phyloP scores from a whole-genome alignment of 2,888 invertebrate genomes.

The Macaria notata region DNA sequence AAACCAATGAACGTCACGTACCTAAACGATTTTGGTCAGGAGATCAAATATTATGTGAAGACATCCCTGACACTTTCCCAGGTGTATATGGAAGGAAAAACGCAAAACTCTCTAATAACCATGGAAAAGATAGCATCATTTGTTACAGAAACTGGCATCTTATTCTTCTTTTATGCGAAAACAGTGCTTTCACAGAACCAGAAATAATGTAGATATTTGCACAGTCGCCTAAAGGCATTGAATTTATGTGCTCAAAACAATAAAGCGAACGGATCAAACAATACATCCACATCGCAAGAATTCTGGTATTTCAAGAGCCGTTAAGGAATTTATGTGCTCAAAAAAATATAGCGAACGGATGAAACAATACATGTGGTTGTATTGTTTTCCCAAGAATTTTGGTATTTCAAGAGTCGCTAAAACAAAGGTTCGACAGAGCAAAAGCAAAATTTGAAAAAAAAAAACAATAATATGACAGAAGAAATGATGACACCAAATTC shows the following conservation, averaged over 20 bases:
- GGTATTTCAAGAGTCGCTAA: conserved; percentile 30
- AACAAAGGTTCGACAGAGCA: conserved; percentile 13
- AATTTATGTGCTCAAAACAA: conserved; percentile 19
- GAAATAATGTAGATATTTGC: conserved; percentile 20
- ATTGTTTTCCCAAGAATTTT: too few species aligned
- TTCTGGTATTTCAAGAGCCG: conserved; percentile 32
- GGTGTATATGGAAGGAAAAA: conserved; percentile 10
- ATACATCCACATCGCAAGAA: conserved; percentile 20
- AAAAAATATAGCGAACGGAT: conserved; percentile 15
- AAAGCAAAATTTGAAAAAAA: conserved; percentile 10
- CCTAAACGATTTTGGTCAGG: background rate
- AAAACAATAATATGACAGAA: background rate
- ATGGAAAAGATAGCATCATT: conserved; percentile 5
- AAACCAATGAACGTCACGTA: background rate
- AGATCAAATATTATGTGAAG: conserved; percentile 17
- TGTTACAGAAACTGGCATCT: conserved; percentile 20
- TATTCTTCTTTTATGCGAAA: conserved; percentile 27
- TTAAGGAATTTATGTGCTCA: conserved; percentile 21
- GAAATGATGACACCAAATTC: background rate
- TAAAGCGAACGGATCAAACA: conserved; percentile 18
- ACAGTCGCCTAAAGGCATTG: conserved; percentile 19
- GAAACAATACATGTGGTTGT: conserved; percentile 17
- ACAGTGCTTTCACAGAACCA: conserved; percentile 24
- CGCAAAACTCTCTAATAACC: background rate
- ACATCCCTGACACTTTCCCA: too few species aligned